Evolutionary conservation across 2,888 invertebrate species (phyloP).

Genomic region (Spicauda simplicius): DNA sequence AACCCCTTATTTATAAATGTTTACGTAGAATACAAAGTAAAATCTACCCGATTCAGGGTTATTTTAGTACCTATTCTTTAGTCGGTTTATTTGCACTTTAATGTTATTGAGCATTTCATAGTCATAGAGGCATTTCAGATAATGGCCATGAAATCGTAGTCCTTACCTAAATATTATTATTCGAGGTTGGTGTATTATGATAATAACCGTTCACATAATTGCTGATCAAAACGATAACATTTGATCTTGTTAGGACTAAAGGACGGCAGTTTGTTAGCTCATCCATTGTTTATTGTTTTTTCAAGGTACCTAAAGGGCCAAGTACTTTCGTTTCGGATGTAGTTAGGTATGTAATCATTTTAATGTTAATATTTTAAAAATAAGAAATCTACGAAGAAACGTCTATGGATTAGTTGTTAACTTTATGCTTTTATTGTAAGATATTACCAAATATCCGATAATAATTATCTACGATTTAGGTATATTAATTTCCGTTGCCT

Average conservation of each 20-base stretch:
- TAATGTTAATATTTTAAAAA: no score
- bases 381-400: not conserved
- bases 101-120: not conserved
- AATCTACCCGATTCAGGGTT: no score
- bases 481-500: not conserved
- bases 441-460: not conserved
- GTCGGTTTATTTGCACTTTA: no score
- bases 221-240: conserved; percentile 31
- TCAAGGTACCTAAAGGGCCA: not conserved
- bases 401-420: not conserved
- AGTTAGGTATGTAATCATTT: not conserved
- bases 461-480: not conserved
- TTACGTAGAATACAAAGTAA: no score
- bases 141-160: conserved; percentile 2
- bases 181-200: conserved; percentile 15
- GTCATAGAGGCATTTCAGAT: not conserved
- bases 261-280: not conserved
- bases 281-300: conserved; percentile 8
- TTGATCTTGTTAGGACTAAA: conserved; percentile 19
- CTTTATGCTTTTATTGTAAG: not conserved
- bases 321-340: not conserved
- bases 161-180: conserved; percentile 5
- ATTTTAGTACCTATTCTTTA: no score
- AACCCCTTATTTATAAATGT: no score
- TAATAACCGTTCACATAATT: conserved; percentile 20